Evolutionary conservation across 35 echinoderm and acorn worm species (phyloP).

Genomic region (Lytechinus pictus): DNA sequence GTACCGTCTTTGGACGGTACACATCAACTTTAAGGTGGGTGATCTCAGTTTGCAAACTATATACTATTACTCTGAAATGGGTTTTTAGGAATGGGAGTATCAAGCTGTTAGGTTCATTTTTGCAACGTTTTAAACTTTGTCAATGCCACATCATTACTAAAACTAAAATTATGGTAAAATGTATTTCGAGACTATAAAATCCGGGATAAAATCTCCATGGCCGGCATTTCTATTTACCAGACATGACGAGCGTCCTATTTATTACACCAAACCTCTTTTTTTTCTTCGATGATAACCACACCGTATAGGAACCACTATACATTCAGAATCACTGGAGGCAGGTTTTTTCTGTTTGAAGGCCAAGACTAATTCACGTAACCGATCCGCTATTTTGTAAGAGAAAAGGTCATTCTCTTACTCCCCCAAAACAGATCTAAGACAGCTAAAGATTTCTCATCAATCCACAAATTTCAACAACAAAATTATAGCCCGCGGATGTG

Average conservation of each 20-base stretch:
- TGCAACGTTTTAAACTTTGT: no score
- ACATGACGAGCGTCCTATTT: neutral
- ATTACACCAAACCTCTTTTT: neutral
- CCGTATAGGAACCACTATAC: neutral
- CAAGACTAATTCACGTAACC: neutral
- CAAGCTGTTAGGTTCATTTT: no score
- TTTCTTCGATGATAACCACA: neutral
- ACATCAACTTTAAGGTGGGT: no score
- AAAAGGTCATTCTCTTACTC: neutral
- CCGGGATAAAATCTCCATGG: no score
- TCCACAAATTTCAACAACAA: conserved; percentile 11
- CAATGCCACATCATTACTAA: no score
- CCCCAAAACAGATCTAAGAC: neutral
- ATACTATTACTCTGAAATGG: no score
- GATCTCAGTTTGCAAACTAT: no score
- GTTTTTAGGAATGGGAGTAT: no score
- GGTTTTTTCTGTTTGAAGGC: neutral
- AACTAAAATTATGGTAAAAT: no score
- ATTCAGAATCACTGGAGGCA: neutral
- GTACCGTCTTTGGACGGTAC: no score
- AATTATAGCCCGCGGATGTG: neutral
- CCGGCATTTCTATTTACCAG: no score
- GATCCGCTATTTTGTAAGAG: neutral
- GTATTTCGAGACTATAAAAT: no score
- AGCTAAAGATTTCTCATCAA: neutral